phyloP scores from a whole-genome alignment of 1,140 invertebrate genomes.

The Homarus americanus region DNA sequence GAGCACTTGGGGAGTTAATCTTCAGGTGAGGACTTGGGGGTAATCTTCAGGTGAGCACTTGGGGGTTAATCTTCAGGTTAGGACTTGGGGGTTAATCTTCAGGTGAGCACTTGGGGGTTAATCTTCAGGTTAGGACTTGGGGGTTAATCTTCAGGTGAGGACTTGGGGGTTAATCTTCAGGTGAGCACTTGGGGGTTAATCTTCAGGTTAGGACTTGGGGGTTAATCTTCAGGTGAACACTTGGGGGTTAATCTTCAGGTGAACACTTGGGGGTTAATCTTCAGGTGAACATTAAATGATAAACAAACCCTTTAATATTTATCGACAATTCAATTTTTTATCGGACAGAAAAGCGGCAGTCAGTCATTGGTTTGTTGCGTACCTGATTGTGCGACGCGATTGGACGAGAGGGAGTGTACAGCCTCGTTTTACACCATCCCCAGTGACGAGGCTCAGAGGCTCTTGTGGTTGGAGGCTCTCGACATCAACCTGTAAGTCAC shows the following conservation, averaged over 20 bases:
- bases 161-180: too few relatives aligned
- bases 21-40: too few relatives aligned
- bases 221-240: too few relatives aligned
- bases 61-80: too few relatives aligned
- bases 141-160: too few relatives aligned
- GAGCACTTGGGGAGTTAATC: neutral
- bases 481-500: neutral
- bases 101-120: too few relatives aligned
- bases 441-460: neutral
- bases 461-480: neutral
- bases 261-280: neutral
- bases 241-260: too few relatives aligned
- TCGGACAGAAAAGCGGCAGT: neutral
- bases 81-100: too few relatives aligned
- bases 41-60: too few relatives aligned
- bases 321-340: neutral
- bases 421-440: slow-evolving; percentile 25
- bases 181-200: too few relatives aligned
- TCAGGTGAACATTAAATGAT: neutral
- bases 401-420: neutral
- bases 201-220: too few relatives aligned
- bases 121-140: too few relatives aligned
- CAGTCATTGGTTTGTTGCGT: slow-evolving; percentile 29
- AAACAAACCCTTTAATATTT: neutral
- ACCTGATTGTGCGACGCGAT: slow-evolving; percentile 18